Evolutionary conservation across 2,888 invertebrate species (phyloP), one percentile per base, ranked within the genome.

Genomic region (Eledone cirrhosa): DNA sequence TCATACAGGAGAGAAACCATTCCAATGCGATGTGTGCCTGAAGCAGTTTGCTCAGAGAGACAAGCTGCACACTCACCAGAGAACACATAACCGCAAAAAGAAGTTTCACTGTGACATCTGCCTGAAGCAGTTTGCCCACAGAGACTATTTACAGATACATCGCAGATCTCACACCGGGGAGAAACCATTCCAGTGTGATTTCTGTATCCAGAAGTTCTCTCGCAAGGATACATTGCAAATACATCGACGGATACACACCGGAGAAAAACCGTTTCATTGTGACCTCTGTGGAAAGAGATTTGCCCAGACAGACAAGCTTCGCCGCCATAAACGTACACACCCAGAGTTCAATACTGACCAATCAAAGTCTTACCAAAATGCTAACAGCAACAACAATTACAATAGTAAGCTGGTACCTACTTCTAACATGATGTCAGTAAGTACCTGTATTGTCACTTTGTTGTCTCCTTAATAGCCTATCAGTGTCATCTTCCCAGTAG

Each of bases 11-110:
- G 53, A 53, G 19, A 77, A 77, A 27, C 59, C 77, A 2, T 77
- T 77, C 53, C 31, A 59, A n/a, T 77, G 77, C 19, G 77, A 77
- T 31, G 48, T 77, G 24, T 77, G 77, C 13, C 77, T 48, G 48
- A 77, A 77, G 59, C 31, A 48, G 5, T 77, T 77, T 29, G 53
- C 59, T 2, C 77, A 77, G 59, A 41, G 59, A 7, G 77, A 53
- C n/a, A 77, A 77, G 22, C 77, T 77, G 2, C 77, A 77, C 2
- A 77, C 53, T 29, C 77, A 77, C n/a, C 16, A 48, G 27, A 29
- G 48, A 48, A 77, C 77, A 13, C 77, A 77, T 29, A 48, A 41
- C 47, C 48, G 59, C 19, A 47, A 48, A n/a, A 48, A 53, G 33
- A 53, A 41, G 33, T 72, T 33, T 16, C 72, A 72, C 2, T 72